A percentile compares a stretch with the other conserved stretches of the same genome.
Conservation (phyloP, 1,140 invertebrate genomes). For the Philotrypesis tridentata region DNA sequence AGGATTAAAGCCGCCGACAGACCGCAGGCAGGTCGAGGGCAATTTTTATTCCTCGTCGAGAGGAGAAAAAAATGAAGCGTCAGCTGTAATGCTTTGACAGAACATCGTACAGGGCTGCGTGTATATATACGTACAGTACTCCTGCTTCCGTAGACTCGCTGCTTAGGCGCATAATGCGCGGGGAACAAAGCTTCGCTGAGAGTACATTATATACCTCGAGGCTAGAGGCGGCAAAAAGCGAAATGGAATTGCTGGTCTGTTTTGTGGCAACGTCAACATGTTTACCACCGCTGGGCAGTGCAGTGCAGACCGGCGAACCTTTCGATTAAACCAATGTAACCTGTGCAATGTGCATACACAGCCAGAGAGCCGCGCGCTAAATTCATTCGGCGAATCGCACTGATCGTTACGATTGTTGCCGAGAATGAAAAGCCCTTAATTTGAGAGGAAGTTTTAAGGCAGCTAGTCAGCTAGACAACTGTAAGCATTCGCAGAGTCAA, state of each 20-base stretch:
- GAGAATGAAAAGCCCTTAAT: background rate
- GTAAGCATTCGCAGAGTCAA: no score
- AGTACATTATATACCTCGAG: background rate
- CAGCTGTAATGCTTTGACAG: background rate
- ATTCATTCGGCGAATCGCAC: background rate
- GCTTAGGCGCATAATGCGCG: no score
- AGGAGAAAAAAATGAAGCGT: background rate
- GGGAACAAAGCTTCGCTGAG: no score
- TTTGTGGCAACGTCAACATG: background rate
- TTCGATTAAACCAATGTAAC: background rate
- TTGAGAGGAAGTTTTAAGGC: background rate
- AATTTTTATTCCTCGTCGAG: background rate
- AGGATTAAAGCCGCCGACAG: constrained; percentile 1
- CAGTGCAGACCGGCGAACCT: no score
- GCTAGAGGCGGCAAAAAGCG: background rate
- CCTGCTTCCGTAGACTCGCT: no score
- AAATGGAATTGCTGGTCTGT: background rate
- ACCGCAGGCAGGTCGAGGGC: background rate
- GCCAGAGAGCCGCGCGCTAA: no score
- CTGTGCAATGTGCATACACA: background rate
- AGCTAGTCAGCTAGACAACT: no score
- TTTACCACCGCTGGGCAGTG: background rate
- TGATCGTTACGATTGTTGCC: background rate
- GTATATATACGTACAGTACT: no score
- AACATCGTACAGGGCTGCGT: background rate